A percentile compares a stretch with the other conserved stretches of the same genome.
Evolutionary conservation across 2,888 invertebrate genomes (phyloP).

Genomic region (Polymixis flavicincta): DNA sequence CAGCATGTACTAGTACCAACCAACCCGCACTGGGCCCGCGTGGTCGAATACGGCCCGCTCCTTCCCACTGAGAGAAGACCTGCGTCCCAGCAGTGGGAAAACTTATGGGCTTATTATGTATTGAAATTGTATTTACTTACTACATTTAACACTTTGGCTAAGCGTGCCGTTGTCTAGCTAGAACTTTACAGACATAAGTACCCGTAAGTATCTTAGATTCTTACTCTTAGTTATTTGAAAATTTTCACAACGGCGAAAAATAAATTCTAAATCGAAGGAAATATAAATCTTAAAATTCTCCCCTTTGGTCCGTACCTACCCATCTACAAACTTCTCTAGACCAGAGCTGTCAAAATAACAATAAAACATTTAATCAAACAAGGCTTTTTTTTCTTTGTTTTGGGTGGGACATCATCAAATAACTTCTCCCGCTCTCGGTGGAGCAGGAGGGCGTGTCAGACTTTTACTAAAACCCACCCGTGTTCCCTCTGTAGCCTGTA

Average conservation of each 20-base stretch:
- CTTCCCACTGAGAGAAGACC: too few relatives aligned
- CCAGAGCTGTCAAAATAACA: neutral
- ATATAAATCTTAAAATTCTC: neutral
- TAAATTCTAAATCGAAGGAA: neutral
- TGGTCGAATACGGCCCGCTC: too few relatives aligned
- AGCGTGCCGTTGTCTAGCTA: neutral
- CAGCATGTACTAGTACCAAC: too few relatives aligned
- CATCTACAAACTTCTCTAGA: neutral
- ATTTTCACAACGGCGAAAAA: neutral
- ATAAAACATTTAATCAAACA: neutral
- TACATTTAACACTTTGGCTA: neutral
- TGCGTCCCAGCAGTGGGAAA: too few relatives aligned
- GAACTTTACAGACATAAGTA: neutral
- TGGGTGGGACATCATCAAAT: too few relatives aligned
- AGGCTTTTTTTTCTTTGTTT: too few relatives aligned
- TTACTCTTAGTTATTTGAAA: neutral
- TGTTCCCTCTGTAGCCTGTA: too few relatives aligned
- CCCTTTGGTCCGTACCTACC: neutral
- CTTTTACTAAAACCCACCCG: too few relatives aligned
- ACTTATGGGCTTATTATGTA: neutral
- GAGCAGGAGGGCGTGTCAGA: too few relatives aligned
- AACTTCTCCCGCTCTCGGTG: too few relatives aligned
- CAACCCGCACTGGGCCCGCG: too few relatives aligned
- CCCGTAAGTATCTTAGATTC: too few relatives aligned
- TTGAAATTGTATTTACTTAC: conserved; percentile 9